phyloP scores from a whole-genome alignment of 2,113 vertebrate genomes.

The Pionites leucogaster region DNA sequence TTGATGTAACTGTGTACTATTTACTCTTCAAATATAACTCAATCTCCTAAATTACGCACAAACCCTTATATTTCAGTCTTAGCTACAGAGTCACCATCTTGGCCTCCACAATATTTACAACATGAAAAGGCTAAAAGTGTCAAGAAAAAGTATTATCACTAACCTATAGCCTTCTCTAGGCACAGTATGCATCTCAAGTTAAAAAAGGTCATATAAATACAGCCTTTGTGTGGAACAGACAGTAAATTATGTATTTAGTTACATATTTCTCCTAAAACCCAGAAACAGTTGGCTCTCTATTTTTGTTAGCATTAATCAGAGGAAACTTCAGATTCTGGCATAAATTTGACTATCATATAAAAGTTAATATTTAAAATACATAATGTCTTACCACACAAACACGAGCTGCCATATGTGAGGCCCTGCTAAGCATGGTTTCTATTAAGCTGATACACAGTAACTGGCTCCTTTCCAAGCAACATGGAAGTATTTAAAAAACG shows the following conservation, averaged over 20 bases:
- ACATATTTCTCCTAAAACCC: slow-evolving; percentile 10
- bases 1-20: background rate
- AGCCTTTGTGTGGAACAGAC: slow-evolving; percentile 24
- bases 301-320: slow-evolving; percentile 60
- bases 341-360: slow-evolving; percentile 18
- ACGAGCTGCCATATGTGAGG: slow-evolving; percentile 32
- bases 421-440: slow-evolving; percentile 43
- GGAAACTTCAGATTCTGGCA: slow-evolving; percentile 61
- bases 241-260: slow-evolving; percentile 44
- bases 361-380: slow-evolving; percentile 62
- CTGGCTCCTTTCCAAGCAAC: slow-evolving; percentile 53
- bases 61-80: background rate
- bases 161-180: background rate
- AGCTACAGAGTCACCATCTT: background rate
- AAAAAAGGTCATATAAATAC: slow-evolving; percentile 12
- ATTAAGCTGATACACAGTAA: slow-evolving; percentile 49
- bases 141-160: slow-evolving; percentile 16
- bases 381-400: slow-evolving; percentile 34
- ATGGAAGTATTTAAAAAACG: slow-evolving; percentile 48
- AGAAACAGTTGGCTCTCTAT: slow-evolving; percentile 34
- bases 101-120: background rate
- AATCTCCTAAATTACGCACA: background rate
- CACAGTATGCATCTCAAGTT: background rate
- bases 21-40: background rate
- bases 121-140: background rate